Evolutionary conservation across 1,140 invertebrate species (phyloP).

Genomic region (Drosophila lini): DNA sequence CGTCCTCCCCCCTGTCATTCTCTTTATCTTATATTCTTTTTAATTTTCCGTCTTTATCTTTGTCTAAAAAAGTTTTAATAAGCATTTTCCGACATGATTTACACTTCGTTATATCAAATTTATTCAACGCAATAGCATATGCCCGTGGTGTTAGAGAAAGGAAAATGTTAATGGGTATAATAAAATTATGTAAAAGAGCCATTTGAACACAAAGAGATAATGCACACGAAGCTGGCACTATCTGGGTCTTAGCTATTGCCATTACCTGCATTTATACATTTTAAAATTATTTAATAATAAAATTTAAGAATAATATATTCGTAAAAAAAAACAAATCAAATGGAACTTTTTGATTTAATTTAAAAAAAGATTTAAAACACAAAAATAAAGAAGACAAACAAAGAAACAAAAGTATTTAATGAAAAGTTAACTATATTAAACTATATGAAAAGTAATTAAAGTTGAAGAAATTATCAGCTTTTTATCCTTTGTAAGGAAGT

Average conservation of each 20-base stretch:
- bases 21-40: neutral
- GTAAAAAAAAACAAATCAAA: too few species aligned
- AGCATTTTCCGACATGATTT: slow-evolving; percentile 62
- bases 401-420: neutral
- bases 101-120: slow-evolving; percentile 42
- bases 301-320: too few species aligned
- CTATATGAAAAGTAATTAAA: neutral
- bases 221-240: neutral
- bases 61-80: slow-evolving; percentile 60
- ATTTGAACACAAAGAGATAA: slow-evolving; percentile 5
- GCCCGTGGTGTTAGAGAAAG: neutral
- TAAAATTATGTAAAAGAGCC: slow-evolving; percentile 25
- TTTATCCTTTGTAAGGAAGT: neutral
- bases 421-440: neutral
- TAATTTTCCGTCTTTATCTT: slow-evolving; percentile 15
- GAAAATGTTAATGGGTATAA: slow-evolving; percentile 16
- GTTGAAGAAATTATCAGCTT: neutral
- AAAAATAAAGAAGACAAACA: too few species aligned
- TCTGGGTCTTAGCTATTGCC: too few species aligned
- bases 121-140: slow-evolving; percentile 24
- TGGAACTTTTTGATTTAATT: too few species aligned
- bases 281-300: neutral
- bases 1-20: slow-evolving; percentile 16
- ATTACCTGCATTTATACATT: neutral
- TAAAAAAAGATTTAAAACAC: too few species aligned